A percentile compares a stretch with the other conserved stretches of the same genome.
These are phyloP conservation scores for Caenorhabditis sp. DNA, from an alignment of 2,888 invertebrate species.

Conservation along the genomic window DNA sequence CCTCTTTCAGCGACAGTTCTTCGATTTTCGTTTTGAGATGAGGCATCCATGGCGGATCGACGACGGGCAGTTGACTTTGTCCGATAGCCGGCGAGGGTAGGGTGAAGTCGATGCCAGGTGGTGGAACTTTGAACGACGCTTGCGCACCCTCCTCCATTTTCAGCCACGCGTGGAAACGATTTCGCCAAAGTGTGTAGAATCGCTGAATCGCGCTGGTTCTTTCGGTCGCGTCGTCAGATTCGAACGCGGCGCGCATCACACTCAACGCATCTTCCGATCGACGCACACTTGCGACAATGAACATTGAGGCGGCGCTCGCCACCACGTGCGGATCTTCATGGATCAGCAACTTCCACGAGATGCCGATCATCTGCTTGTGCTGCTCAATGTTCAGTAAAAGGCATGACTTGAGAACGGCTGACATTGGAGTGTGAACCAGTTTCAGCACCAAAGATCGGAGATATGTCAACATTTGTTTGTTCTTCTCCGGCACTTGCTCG, in stretches of 20 bases:
- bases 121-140: conserved; percentile 91
- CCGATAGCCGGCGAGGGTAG: conserved; percentile 98
- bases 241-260: conserved; percentile 86
- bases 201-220: conserved; percentile 83
- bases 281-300: conserved; percentile 90
- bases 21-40: conserved; percentile 97
- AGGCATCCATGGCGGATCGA: conserved; percentile 97
- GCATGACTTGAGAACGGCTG: conserved; percentile 86
- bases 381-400: conserved; percentile 80
- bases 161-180: conserved; percentile 97
- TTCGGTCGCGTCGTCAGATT: conserved; percentile 83
- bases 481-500: conserved; percentile 35
- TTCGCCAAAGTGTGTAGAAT: conserved; percentile 94
- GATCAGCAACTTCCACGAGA: conserved; percentile 92
- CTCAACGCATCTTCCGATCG: conserved; percentile 87
- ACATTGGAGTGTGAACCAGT: conserved; percentile 85
- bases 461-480: conserved; percentile 48
- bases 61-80: conserved; percentile 76
- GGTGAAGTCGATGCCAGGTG: conserved; percentile 98
- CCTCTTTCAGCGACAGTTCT: conserved; percentile 97
- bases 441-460: conserved; percentile 58
- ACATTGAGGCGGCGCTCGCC: conserved; percentile 80
- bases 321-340: conserved; percentile 81
- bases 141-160: conserved; percentile 98
- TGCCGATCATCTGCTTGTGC: conserved; percentile 80